These are phyloP conservation scores for Centropus bengalensis DNA, from an alignment of 2,113 vertebrate genomes.

Conservation along the genomic window DNA sequence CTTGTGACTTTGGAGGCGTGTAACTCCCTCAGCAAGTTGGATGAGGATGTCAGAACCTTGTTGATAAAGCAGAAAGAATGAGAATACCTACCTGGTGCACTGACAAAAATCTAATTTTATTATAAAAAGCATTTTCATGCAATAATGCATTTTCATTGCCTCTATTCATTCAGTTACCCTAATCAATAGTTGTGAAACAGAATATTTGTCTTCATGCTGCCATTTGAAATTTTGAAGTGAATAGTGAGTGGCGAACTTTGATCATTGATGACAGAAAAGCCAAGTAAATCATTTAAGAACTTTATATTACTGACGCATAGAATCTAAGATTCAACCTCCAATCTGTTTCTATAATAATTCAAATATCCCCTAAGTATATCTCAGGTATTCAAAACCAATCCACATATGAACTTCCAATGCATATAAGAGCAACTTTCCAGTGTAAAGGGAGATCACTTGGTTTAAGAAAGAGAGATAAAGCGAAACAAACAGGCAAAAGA, in stretches of 20 bases:
- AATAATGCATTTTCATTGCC: neutral
- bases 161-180: neutral
- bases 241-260: neutral
- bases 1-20: neutral
- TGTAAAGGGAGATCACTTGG: neutral
- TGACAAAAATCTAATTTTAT: neutral
- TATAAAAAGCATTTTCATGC: neutral
- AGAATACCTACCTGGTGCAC: neutral
- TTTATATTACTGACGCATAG: neutral
- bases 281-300: neutral
- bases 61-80: neutral
- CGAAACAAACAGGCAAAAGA: neutral
- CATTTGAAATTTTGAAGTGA: neutral
- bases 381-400: neutral
- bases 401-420: neutral
- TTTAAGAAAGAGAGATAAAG: neutral
- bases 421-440: neutral
- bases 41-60: neutral
- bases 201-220: neutral
- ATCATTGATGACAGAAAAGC: neutral
- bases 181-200: neutral
- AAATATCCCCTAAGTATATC: neutral
- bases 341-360: neutral
- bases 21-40: neutral
- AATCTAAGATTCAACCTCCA: neutral